Base-by-base conservation (phyloP, 2,888 invertebrate species). In the Andricus quercusramuli region DNA sequence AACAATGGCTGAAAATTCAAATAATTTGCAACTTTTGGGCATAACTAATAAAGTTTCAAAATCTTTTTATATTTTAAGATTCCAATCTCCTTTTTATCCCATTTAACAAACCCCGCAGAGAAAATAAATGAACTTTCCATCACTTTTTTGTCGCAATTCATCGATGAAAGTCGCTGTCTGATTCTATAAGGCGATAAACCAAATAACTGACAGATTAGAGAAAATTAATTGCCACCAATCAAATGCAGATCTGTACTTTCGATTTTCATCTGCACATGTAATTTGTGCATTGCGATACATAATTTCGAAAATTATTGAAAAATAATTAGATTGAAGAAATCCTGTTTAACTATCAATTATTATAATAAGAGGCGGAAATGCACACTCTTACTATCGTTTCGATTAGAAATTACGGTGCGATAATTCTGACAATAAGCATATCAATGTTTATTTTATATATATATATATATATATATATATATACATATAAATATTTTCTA, bases 311-410 rank as follows among this genome's bases (percentile, higher is more conserved):
- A 56, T 32, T 11, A 56, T 74, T 51, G 74, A 74, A 13, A 56
- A 74, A 74, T 56, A n/a, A 51, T 51, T 56, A n/a, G n/a, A 56
- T 56, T 3, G 4, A 74, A 74, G 51, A 74, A 56, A 32, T 29
- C 5, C 15, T 13, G 25, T 15, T 62, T 62, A 8, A 25, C 13
- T 25, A 11, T 6, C 67, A 67, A 56, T 56, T 56, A 56, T 56
- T 41, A 44, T 77, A 32, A 62, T 29, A 17, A 66, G 37, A 62
- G 70, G 41, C 59, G 62, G 79, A 79, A 81, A 80, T 79, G 77
- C 59, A 22, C 0, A 78, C n/a, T 56, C 17, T 56, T 22, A n/a
- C 56, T 56, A 22, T 25, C 25, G 15, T 25, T 29, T 6, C 29
- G 4, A 62, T 62, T 62, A 62, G 11, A 62, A 15, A 25, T 15